These are phyloP conservation scores for Phyllotreta striolata DNA, from an alignment of 2,888 invertebrate genomes.

Conservation along the genomic window DNA sequence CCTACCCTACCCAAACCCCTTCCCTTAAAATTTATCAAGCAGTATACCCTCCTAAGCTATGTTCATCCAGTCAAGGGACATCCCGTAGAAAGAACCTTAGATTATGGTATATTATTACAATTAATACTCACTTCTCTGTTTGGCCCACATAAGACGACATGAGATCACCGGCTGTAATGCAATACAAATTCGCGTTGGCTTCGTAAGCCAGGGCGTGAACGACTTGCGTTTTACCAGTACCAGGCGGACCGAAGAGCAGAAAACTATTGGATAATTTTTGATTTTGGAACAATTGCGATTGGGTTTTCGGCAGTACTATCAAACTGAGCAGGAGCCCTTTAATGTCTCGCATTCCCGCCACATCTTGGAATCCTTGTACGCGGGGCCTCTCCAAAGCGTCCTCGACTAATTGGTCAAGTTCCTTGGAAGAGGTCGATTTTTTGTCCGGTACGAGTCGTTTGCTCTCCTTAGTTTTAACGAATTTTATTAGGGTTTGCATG, in stretches of 20 bases:
- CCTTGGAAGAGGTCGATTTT: background rate
- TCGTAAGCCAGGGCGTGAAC: constrained; percentile 62
- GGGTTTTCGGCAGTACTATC: constrained; percentile 63
- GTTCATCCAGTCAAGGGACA: too few relatives aligned
- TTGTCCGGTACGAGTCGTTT: background rate
- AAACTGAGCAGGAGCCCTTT: constrained; percentile 63
- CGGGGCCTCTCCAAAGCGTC: constrained; percentile 49
- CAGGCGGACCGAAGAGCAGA: constrained; percentile 65
- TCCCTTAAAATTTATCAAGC: too few relatives aligned
- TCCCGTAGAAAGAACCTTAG: background rate
- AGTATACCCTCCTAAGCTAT: too few relatives aligned
- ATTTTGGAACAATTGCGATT: constrained; percentile 65
- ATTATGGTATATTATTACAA: background rate
- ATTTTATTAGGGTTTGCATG: constrained; percentile 18
- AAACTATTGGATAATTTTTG: constrained; percentile 62
- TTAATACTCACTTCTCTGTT: constrained; percentile 64
- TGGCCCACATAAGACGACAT: constrained; percentile 66
- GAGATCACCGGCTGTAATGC: constrained; percentile 64
- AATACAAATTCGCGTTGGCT: constrained; percentile 63
- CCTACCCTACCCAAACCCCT: too few relatives aligned
- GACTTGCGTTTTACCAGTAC: constrained; percentile 62
- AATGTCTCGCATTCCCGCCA: constrained; percentile 63
- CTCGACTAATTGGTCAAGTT: constrained; percentile 19
- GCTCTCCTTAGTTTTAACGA: constrained; percentile 22
- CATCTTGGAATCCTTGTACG: constrained; percentile 59